phyloP scores from a whole-genome alignment of 1,140 invertebrate species.

The Portunus trituberculatus region DNA sequence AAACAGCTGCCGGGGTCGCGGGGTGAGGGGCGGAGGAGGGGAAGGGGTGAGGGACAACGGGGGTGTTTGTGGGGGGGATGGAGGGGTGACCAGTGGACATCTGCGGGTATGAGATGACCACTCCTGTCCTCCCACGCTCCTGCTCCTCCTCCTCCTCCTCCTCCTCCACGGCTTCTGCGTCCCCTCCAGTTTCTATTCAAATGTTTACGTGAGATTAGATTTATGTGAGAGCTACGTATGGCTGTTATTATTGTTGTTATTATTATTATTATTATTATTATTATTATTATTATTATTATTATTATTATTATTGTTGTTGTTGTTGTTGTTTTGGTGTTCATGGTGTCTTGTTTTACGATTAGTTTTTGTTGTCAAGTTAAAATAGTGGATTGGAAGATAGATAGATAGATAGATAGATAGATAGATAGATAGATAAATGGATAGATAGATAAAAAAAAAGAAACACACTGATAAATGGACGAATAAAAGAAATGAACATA shows the following conservation, averaged over 20 bases:
- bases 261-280: slow-evolving; percentile 46
- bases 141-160: not conserved
- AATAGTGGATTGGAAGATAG: not conserved
- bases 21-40: slow-evolving; percentile 43
- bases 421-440: not conserved
- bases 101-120: slow-evolving; percentile 30
- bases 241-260: not conserved
- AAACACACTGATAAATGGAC: not conserved
- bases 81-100: slow-evolving; percentile 5
- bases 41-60: slow-evolving; percentile 1
- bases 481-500: too few relatives aligned
- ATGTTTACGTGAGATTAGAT: not conserved
- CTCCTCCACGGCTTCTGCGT: not conserved
- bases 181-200: not conserved
- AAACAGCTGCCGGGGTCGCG: slow-evolving; percentile 71
- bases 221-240: not conserved
- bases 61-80: not conserved
- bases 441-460: not conserved
- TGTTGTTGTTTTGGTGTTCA: not conserved
- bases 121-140: not conserved
- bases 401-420: not conserved
- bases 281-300: not conserved
- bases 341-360: too few relatives aligned
- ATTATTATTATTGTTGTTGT: too few relatives aligned
- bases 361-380: too few relatives aligned